Evolutionary conservation across 2,797 vertebrate species (phyloP).

Genomic region (Ambastaia sidthimunki): DNA sequence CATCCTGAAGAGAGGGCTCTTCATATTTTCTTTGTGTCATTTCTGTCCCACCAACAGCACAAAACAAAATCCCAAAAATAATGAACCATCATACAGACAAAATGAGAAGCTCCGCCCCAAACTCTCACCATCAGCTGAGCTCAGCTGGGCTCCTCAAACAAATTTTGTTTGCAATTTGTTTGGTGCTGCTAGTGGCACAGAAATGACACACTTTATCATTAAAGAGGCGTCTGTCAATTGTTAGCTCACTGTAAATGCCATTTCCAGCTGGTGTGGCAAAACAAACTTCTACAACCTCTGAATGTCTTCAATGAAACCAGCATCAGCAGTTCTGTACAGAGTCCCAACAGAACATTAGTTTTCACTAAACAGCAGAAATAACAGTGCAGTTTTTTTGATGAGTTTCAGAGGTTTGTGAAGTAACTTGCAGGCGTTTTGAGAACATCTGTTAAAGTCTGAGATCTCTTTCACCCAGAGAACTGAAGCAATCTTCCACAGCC

Average conservation of each 20-base stretch:
- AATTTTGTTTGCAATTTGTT: no score
- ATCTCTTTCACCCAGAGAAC: slow-evolving; percentile 77
- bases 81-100: no score
- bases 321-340: slow-evolving; percentile 21
- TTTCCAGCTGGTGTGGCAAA: neutral
- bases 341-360: slow-evolving; percentile 12
- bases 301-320: slow-evolving; percentile 5
- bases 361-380: slow-evolving; percentile 20
- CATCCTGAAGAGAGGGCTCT: no score
- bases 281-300: neutral
- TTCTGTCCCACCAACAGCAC: no score
- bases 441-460: slow-evolving; percentile 71
- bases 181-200: no score
- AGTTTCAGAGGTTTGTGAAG: neutral
- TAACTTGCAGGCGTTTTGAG: neutral
- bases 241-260: neutral
- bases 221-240: neutral
- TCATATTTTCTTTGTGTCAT: no score
- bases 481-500: slow-evolving; percentile 78
- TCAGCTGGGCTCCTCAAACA: no score
- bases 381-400: neutral
- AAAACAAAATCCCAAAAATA: no score
- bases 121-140: no score
- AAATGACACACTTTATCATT: neutral
- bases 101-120: no score